A percentile compares a stretch with the other conserved stretches of the same genome.
These are phyloP conservation scores for Hyperopisus bebe DNA, from an alignment of 2,113 vertebrate species.

Conservation along the genomic window DNA sequence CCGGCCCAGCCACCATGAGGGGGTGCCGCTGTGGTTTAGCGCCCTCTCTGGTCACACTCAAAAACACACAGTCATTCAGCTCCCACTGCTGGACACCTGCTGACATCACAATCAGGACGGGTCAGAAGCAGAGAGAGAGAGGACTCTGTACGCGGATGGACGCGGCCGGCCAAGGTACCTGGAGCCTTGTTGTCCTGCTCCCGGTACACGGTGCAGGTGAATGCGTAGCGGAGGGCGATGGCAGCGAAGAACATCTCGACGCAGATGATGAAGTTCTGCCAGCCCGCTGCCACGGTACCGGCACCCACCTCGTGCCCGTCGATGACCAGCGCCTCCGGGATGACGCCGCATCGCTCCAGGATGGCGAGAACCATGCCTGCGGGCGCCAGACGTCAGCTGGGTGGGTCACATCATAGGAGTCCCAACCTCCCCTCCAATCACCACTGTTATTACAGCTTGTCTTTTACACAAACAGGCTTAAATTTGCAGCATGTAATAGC, in stretches of 20 bases:
- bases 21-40: not conserved
- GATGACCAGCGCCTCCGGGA: constrained; percentile 76
- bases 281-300: constrained; percentile 84
- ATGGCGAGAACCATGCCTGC: constrained; percentile 84
- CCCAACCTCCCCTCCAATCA: not conserved
- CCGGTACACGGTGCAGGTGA: constrained; percentile 78
- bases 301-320: constrained; percentile 76
- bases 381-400: not conserved
- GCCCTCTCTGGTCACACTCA: not conserved
- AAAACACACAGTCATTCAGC: not conserved
- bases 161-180: constrained; percentile 54
- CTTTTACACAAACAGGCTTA: not conserved
- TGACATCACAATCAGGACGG: not conserved
- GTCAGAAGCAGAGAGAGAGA: not conserved
- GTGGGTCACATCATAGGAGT: too few relatives aligned
- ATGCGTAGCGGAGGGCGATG: constrained; percentile 80
- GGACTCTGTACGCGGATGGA: not conserved
- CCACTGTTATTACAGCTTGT: not conserved
- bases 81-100: not conserved
- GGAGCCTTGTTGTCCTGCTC: constrained; percentile 76
- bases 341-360: constrained; percentile 79
- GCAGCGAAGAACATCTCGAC: constrained; percentile 91
- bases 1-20: not conserved
- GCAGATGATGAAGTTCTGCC: constrained; percentile 94
- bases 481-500: not conserved